A percentile compares a stretch with the other conserved stretches of the same genome.
These are phyloP conservation scores for Campylomormyrus numenius DNA, from an alignment of 2,113 vertebrate genomes.

Conservation along the genomic window DNA sequence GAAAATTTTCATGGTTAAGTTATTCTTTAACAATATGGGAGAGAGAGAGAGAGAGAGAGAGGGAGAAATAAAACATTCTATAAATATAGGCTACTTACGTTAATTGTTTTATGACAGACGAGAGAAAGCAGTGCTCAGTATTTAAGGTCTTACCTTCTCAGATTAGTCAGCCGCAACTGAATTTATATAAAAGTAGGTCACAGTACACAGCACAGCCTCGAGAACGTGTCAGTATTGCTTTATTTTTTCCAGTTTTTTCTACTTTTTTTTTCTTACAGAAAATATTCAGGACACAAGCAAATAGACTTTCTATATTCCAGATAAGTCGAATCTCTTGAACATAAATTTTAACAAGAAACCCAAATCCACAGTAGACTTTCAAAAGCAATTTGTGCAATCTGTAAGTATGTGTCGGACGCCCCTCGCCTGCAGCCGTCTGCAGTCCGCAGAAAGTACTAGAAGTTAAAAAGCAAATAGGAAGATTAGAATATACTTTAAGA, in stretches of 20 bases:
- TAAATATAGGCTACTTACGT: neutral
- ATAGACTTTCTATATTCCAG: neutral
- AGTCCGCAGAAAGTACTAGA: neutral
- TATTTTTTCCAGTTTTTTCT: neutral
- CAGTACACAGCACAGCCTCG: neutral
- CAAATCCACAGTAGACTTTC: neutral
- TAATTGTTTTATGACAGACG: neutral
- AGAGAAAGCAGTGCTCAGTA: neutral
- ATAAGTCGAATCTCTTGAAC: neutral
- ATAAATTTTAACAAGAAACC: neutral
- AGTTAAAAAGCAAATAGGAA: neutral
- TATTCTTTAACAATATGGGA: neutral
- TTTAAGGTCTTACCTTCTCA: neutral
- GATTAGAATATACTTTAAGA: neutral
- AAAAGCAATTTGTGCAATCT: conserved; percentile 5
- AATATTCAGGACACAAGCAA: neutral
- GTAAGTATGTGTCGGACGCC: neutral
- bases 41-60: neutral
- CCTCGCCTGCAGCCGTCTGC: neutral
- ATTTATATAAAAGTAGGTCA: neutral
- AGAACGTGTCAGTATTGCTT: neutral
- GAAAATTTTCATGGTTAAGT: neutral
- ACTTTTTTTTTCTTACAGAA: neutral
- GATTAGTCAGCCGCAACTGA: neutral
- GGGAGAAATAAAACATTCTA: neutral